Base-by-base conservation (phyloP, 2,113 vertebrate species). In the Lepus americanus region DNA sequence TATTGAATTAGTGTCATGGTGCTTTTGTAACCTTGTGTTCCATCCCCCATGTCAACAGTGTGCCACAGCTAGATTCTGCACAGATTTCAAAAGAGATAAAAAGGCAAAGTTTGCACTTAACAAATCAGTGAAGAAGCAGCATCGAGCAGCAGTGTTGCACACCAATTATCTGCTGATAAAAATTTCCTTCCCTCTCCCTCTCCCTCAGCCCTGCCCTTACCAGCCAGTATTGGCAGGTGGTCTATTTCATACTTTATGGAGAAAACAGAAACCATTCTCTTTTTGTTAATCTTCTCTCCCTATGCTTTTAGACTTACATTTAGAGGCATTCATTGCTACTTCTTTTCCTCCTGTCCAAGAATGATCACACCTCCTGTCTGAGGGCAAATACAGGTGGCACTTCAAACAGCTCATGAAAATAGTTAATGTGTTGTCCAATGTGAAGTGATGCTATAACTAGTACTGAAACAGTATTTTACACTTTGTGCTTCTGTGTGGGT, bases 21-120 rank as follows among this genome's bases (percentile, higher is more conserved):
- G 59, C 5, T 84, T 63, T 70, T 69, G 49, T 74, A 87, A 81
- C 79, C 44, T 79, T 33, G 27, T 49, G 16, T 77, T 95, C 27
- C 6, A 2, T 39, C 16, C 44, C 55, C 36, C 10, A 1, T 14
- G 27, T 88, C 70, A 51, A 87, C 29, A 25, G 27, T 63, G 12
- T 27, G 14, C 8, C 53, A 49, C 0, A 9, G 13, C 59, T 61
- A 59, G 16, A 39, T 90, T 87, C 73, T 89, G 63, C 25, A 36
- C 36, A 90, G 29, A 86, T 95, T 86, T 93, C 25, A 78, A 89
- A 70, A 49, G 39, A 82, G 36, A 23, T 29, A 31, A 6, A 81
- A 67, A n/a, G 66, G 61, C 31, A 33, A 11, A 20, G 64, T 76
- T 92, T 81, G 64, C 12, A 61, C 39, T 91, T 86, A 33, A 73